Evolutionary conservation across 2,888 invertebrate genomes (phyloP).

Genomic region (Imbricaverruca yamaguchii): DNA sequence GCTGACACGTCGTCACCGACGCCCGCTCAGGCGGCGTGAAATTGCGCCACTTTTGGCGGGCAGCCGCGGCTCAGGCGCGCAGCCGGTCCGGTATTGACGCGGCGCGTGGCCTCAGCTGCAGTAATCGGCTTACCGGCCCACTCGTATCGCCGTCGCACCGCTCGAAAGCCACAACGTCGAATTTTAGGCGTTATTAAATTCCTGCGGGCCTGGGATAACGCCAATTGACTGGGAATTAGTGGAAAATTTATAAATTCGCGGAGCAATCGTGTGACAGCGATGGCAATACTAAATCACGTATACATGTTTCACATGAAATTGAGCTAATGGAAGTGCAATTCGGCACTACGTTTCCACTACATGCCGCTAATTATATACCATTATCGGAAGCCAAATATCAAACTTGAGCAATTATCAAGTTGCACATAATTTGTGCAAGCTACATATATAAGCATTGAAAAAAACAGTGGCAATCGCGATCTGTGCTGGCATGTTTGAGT

Average conservation of each 20-base stretch:
- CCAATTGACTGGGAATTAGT: neutral
- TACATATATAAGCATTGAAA: too few species aligned
- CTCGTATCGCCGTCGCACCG: neutral
- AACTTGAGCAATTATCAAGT: too few species aligned
- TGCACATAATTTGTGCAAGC: too few species aligned
- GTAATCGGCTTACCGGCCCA: neutral
- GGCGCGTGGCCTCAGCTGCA: neutral
- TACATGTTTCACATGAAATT: too few species aligned
- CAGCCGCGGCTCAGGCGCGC: neutral
- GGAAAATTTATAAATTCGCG: neutral
- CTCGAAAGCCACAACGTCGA: neutral
- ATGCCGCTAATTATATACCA: too few species aligned
- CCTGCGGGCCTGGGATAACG: neutral
- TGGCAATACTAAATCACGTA: too few species aligned
- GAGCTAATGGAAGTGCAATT: too few species aligned
- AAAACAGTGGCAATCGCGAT: too few species aligned
- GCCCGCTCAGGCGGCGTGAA: slow-evolving; percentile 28
- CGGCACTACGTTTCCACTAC: too few species aligned
- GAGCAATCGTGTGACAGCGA: too few species aligned
- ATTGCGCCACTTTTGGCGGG: slow-evolving; percentile 13
- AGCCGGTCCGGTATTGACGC: neutral
- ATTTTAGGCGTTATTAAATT: neutral
- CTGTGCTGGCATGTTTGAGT: too few species aligned
- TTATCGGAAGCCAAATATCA: too few species aligned
- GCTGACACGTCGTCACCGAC: slow-evolving; percentile 29